These are phyloP conservation scores for Oryctes rhinoceros DNA, from an alignment of 1,140 invertebrate species.

Conservation along the genomic window DNA sequence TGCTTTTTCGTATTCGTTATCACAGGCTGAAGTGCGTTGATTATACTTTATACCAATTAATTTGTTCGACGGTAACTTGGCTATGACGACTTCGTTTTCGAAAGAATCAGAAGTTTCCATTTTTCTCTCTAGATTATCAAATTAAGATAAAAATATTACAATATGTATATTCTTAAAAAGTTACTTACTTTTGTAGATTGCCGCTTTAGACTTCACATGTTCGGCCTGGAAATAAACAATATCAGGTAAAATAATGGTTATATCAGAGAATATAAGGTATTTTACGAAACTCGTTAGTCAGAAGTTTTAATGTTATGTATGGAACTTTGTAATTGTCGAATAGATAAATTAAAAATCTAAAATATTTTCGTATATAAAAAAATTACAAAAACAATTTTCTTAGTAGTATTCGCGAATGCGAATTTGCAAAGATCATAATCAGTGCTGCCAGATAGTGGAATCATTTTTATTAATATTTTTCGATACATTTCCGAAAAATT, in stretches of 20 bases:
- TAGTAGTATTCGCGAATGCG: no score
- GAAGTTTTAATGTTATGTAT: no score
- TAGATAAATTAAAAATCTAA: no score
- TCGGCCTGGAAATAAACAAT: slow-evolving; percentile 49
- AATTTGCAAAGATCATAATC: no score
- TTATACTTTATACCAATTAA: slow-evolving; percentile 45
- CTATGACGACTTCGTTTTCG: slow-evolving; percentile 50
- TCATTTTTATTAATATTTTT: no score
- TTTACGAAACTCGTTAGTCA: no score
- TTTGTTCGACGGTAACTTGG: slow-evolving; percentile 50
- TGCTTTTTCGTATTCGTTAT: slow-evolving; percentile 53
- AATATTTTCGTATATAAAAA: no score
- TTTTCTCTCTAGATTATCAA: slow-evolving; percentile 43
- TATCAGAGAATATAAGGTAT: not conserved
- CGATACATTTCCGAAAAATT: no score
- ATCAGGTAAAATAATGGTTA: not conserved
- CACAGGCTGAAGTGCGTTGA: slow-evolving; percentile 37
- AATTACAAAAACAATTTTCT: no score
- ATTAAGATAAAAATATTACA: no score
- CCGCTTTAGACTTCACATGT: slow-evolving; percentile 49
- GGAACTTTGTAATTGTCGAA: no score
- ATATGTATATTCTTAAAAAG: not conserved
- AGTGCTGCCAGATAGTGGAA: no score
- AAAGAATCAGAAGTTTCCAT: slow-evolving; percentile 47
- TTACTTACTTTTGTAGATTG: slow-evolving; percentile 51